Percentiles rank a stretch among this genome's conserved stretches.
phyloP scores from a whole-genome alignment of 2,797 vertebrate genomes.

The Sebastes oblongus region DNA sequence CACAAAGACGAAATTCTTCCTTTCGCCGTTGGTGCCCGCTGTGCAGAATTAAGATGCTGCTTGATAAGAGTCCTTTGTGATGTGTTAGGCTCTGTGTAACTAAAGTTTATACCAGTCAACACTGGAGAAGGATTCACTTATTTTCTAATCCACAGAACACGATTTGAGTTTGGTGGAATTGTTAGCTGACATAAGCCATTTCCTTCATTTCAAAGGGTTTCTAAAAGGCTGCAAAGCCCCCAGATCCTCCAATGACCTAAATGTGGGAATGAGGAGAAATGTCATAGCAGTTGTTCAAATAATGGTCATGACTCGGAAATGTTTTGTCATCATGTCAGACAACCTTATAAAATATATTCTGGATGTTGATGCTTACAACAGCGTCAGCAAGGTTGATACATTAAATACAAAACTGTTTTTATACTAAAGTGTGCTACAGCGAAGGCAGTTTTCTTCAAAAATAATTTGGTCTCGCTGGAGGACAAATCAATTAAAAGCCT shows the following conservation, averaged over 20 bases:
- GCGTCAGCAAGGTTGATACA: not conserved
- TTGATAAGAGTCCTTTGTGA: slow-evolving; percentile 36
- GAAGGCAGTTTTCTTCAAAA: not conserved
- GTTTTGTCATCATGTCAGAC: slow-evolving; percentile 3
- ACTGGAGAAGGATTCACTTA: slow-evolving; percentile 27
- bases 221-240: slow-evolving; percentile 46
- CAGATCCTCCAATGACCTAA: slow-evolving; percentile 58
- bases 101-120: slow-evolving; percentile 35
- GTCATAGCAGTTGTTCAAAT: slow-evolving; percentile 7
- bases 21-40: slow-evolving; percentile 32
- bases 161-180: slow-evolving; percentile 57
- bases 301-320: not conserved
- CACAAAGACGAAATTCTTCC: slow-evolving; percentile 14
- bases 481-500: slow-evolving; percentile 53
- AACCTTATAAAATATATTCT: slow-evolving; percentile 1
- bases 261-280: slow-evolving; percentile 45
- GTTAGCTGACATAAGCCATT: slow-evolving; percentile 55
- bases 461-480: slow-evolving; percentile 31
- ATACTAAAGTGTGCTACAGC: not conserved
- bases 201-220: slow-evolving; percentile 60
- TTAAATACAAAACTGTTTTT: not conserved
- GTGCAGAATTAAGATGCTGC: slow-evolving; percentile 54
- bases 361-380: not conserved
- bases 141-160: slow-evolving; percentile 46
- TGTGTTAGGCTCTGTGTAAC: slow-evolving; percentile 14